These are phyloP conservation scores for Chelonus insularis DNA, from an alignment of 1,140 invertebrate species.

Conservation along the genomic window DNA sequence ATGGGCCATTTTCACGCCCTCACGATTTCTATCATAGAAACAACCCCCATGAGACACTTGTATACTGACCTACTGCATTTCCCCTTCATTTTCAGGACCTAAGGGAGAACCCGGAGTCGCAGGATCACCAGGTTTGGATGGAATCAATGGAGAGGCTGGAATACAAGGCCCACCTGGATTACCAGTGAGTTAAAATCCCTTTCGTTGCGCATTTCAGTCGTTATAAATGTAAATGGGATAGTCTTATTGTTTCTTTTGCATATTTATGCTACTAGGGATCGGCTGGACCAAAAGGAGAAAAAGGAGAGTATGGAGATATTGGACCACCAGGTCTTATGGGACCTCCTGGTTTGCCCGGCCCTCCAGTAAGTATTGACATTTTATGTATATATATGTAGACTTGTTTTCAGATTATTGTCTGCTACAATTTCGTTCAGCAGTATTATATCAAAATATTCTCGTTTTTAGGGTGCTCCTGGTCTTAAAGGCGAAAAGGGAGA, in stretches of 20 bases:
- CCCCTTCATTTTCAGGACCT: constrained; percentile 45
- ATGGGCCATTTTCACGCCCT: constrained; percentile 16
- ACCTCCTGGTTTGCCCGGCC: constrained; percentile 82
- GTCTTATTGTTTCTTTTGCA: not conserved
- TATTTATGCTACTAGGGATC: constrained; percentile 64
- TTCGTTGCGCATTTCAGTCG: not conserved
- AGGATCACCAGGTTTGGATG: constrained; percentile 65
- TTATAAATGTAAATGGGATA: not conserved
- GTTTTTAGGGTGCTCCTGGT: constrained; percentile 84
- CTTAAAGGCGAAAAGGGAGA: constrained; percentile 88
- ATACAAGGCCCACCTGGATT: constrained; percentile 72
- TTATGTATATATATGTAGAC: too few relatives aligned
- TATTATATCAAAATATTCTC: constrained; percentile 35
- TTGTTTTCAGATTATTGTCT: too few relatives aligned
- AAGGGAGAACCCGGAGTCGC: constrained; percentile 63
- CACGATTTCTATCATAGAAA: constrained; percentile 15
- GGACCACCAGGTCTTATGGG: constrained; percentile 85
- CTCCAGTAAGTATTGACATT: constrained; percentile 63
- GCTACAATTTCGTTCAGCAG: too few relatives aligned
- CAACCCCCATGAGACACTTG: not conserved
- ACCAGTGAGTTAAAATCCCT: constrained; percentile 61
- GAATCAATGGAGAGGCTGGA: constrained; percentile 66
- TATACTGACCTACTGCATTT: not conserved
- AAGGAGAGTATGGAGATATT: constrained; percentile 89
- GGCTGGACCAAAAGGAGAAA: constrained; percentile 83